These are phyloP conservation scores for Lates calcarifer DNA, from an alignment of 2,113 vertebrate species.

Conservation along the genomic window DNA sequence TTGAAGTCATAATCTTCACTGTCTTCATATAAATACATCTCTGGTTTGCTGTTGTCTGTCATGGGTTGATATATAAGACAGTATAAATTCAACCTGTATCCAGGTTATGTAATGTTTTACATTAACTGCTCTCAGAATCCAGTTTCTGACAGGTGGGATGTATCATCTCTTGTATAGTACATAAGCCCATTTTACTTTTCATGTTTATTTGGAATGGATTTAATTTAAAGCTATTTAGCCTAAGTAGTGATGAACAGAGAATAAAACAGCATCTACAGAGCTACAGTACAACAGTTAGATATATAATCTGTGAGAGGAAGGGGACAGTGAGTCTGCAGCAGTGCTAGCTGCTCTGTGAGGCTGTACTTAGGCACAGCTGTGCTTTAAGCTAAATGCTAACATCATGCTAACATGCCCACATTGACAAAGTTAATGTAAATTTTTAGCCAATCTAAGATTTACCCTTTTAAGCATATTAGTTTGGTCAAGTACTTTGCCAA, in stretches of 20 bases:
- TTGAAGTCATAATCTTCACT: constrained; percentile 25
- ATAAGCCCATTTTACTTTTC: neutral
- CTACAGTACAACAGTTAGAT: neutral
- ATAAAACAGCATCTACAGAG: neutral
- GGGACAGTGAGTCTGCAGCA: neutral
- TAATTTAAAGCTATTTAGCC: neutral
- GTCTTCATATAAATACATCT: constrained; percentile 21
- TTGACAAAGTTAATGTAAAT: neutral
- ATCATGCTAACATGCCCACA: neutral
- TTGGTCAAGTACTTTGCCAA: no score
- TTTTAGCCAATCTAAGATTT: neutral
- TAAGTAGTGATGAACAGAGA: neutral
- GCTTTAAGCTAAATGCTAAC: neutral
- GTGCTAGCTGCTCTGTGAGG: no score
- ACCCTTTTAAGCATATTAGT: neutral
- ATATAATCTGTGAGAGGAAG: neutral
- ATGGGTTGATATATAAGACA: constrained; percentile 16
- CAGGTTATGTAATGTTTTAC: constrained; percentile 15
- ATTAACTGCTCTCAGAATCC: neutral
- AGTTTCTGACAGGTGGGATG: constrained; percentile 1
- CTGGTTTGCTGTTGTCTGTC: neutral
- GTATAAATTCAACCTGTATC: constrained; percentile 12
- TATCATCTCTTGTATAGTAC: neutral
- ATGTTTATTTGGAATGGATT: neutral
- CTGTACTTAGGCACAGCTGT: neutral